phyloP scores from a whole-genome alignment of 2,888 invertebrate species.

The Conomelus anceps region DNA sequence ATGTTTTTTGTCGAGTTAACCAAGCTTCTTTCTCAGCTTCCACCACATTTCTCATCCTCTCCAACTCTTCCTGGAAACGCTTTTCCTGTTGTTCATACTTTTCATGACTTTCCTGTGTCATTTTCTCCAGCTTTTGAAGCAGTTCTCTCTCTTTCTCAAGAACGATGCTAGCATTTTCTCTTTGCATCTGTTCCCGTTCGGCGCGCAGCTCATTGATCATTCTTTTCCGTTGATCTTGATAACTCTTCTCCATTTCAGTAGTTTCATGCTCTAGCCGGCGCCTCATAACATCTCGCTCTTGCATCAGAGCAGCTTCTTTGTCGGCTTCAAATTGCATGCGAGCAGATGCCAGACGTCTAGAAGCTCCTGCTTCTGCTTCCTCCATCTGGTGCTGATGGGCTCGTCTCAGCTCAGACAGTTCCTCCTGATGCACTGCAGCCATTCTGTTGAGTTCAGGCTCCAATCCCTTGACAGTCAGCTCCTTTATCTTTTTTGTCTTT shows the following conservation, averaged over 20 bases:
- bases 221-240: constrained; percentile 50
- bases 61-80: constrained; percentile 44
- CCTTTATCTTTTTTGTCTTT: constrained; percentile 82
- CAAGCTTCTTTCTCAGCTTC: constrained; percentile 57
- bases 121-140: constrained; percentile 34
- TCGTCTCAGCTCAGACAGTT: constrained; percentile 59
- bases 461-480: constrained; percentile 78
- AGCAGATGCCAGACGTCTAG: constrained; percentile 52
- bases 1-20: constrained; percentile 54
- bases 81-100: constrained; percentile 22
- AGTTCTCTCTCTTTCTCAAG: constrained; percentile 34
- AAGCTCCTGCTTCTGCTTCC: constrained; percentile 54
- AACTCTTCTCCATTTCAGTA: constrained; percentile 49
- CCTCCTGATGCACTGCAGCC: constrained; percentile 63
- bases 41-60: constrained; percentile 53
- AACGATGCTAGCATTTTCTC: constrained; percentile 33
- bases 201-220: constrained; percentile 45
- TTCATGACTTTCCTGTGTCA: constrained; percentile 27
- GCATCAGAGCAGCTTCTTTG: constrained; percentile 54
- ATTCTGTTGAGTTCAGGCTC: constrained; percentile 76
- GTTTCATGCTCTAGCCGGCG: constrained; percentile 51
- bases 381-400: constrained; percentile 60
- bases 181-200: constrained; percentile 43
- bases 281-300: constrained; percentile 54
- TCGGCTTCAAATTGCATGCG: constrained; percentile 55